Base-by-base conservation (phyloP, 2,888 invertebrate genomes). In the Lacanobia wlatinum region DNA sequence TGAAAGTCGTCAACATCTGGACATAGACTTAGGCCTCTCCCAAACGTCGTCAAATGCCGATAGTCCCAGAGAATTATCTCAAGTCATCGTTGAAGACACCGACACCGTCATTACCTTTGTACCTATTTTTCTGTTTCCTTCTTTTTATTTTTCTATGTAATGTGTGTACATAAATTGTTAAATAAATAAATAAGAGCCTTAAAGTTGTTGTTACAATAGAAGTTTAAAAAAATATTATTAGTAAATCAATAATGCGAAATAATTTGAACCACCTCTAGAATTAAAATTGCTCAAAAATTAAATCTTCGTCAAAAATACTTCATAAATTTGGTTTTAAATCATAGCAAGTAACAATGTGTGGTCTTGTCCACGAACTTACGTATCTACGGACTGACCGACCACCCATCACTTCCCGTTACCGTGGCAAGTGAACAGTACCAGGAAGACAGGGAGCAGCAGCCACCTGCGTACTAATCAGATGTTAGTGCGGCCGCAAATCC, bases 401-500 rank as follows among this genome's bases (percentile, higher is more conserved):
- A 80, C 80, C 73, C 77, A 80, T 77, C 80, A 80, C 80, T 80
- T 73, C 40, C 70, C 64, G 73, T 64, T 80, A 80, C 38, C 38
- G 76, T 66, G 55, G 60, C 73, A 77, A 70, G 60, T 77, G 63
- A 77, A 80, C 52, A 55, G 43, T 80, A 80, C 80, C 60, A 73
- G 80, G 80, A 80, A 80, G 80, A 65, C 63, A 43, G 62, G 64
- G 56, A 16, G 34, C 14, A n/a, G 50, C 10, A 28, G 18, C 56
- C 63, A 52, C 62, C 69, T 80, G 80, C 77, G 73, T 80, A 80
- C 80, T 80, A 80, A 80, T 80, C 77, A 80, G 80, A 73, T 67
- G 70, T 67, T 70, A 80, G 71, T 80, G 64, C 55, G 67, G 58
- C 46, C 48, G 59, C 73, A 50, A 77, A 73, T 80, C 73, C 67